Evolutionary conservation across 2,888 invertebrate genomes (phyloP), one percentile per base, ranked within the genome.

Genomic region (Conomelus anceps): DNA sequence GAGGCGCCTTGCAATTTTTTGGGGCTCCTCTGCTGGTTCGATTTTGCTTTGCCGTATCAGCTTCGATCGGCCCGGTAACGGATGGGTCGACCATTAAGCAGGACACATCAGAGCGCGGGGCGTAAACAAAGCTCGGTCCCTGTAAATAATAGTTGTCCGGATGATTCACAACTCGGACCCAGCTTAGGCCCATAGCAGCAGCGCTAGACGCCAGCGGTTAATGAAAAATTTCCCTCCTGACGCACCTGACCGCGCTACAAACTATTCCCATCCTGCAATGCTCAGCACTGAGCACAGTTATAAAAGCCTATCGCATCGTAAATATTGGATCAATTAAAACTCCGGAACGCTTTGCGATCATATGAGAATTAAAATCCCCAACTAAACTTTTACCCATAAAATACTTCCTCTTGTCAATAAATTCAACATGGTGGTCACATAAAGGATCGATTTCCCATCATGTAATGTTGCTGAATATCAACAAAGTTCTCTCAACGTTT

Each of bases 71-170:
- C n/a, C 63, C 63, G 20, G 63, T 63, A 63, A 86, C 29, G 86
- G 86, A 86, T 86, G 86, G 26, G 86, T 22, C 26, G 22, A 17
- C 86, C 86, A 86, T 86, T 86, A 86, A 86, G 22, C 29, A 23
- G 23, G 24, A 86, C 86, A 86, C 85, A 85, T 85, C 85, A 85
- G 23, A 85, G 22, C 23, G 23, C 29, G 29, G 86, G 26, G 86
- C 86, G 86, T 86, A 86, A 86, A 86, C 86, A 86, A 86, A 86
- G 86, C 86, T 24, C 85, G 23, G 22, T 3, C 23, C 20, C 24
- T 24, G 86, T 86, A 86, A 86, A 86, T 86, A 86, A 86, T 86
- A 86, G 26, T 22, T 86, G 86, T 86, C 24, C 22, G 22, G 26
- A 86, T 86, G 86, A 86, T 86, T 86, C 86, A 86, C 29, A 86